These are phyloP conservation scores for Pseudeuparius sepicola DNA, from an alignment of 2,888 invertebrate genomes.

Conservation along the genomic window DNA sequence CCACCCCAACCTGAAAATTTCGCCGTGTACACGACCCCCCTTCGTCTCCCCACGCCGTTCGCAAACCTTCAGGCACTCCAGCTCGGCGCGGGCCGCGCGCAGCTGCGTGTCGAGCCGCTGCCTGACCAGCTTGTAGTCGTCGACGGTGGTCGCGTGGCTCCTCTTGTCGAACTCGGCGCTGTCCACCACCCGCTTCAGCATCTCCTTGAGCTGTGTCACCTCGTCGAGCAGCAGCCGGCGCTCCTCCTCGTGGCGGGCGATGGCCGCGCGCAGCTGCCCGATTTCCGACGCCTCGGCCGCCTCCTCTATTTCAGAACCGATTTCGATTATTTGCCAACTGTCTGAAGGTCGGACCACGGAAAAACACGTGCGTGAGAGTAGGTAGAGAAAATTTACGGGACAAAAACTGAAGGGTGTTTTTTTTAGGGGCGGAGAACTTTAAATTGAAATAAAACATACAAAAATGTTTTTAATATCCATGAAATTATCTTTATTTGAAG, in stretches of 20 bases:
- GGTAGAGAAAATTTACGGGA: too few species aligned
- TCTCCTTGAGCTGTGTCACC: constrained; percentile 56
- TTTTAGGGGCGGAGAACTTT: too few species aligned
- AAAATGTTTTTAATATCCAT: too few species aligned
- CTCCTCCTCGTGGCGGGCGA: constrained; percentile 61
- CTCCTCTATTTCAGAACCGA: too few species aligned
- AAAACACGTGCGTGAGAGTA: too few species aligned
- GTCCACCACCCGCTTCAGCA: constrained; percentile 65
- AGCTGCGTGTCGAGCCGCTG: constrained; percentile 77
- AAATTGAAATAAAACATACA: too few species aligned
- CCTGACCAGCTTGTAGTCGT: constrained; percentile 88
- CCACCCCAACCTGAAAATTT: constrained; percentile 42
- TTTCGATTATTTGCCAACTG: constrained; percentile 40
- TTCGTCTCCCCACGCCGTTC: background rate
- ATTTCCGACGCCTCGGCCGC: constrained; percentile 45
- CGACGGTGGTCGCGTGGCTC: constrained; percentile 70
- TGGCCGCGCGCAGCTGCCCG: constrained; percentile 41
- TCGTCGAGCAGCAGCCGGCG: constrained; percentile 40
- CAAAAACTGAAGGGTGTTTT: too few species aligned
- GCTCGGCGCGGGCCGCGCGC: constrained; percentile 51
- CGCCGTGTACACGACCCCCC: constrained; percentile 1
- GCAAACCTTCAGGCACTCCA: constrained; percentile 55
- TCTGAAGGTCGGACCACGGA: constrained; percentile 29
- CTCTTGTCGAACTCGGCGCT: constrained; percentile 62
- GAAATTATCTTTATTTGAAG: too few species aligned